Base-by-base conservation (phyloP, 2,113 vertebrate genomes). In the Aleadryas rufinucha region DNA sequence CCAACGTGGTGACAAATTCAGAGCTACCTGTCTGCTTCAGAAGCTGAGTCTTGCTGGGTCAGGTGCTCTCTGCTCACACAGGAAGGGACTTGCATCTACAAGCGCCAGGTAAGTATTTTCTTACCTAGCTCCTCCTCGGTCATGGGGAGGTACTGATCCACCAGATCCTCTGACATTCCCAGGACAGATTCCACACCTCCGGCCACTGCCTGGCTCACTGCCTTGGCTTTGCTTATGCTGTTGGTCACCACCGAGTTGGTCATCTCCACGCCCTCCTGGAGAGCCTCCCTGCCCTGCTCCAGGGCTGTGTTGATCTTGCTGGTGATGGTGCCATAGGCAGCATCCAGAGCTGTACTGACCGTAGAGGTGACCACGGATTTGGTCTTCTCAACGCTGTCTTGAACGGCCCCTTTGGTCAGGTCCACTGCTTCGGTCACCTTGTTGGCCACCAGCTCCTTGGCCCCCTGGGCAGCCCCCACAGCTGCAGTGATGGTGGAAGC, bases 61-160 rank as follows among this genome's bases (percentile, higher is more conserved):
- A 96, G 93, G 87, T 70, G 86, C 90, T 81, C 92, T 68, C 68
- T 47, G 2, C 35, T 28, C 98, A 98, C 2, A 1, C 11, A 63
- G 82, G 77, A 93, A 42, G 57, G 72, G 89, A 52, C 39, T 91
- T 69, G 61, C 50, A 6, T 52, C 89, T 93, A 90, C 78, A 64
- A 42, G 14, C 2, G 75, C 82, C 89, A 86, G 77, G n/a, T 47
- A 45, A 81, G 47, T 5, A 30, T 13, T 54, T 77, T 92, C 99
- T 99, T 91, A 99, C 99, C 99, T 60, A 99, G 97, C 45, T 99
- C 99, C 8, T 97, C 98, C 42, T 99, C 98, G 0, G 98, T 98
- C 94, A 99, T 93, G 0, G 99, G 99, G 47, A 99, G 98, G 96
- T 99, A 98, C 18, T 99, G 98, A 68, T 99, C 98, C 41, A 98